These are phyloP conservation scores for Champsocephalus esox DNA, from an alignment of 2,797 vertebrate species.

Conservation along the genomic window DNA sequence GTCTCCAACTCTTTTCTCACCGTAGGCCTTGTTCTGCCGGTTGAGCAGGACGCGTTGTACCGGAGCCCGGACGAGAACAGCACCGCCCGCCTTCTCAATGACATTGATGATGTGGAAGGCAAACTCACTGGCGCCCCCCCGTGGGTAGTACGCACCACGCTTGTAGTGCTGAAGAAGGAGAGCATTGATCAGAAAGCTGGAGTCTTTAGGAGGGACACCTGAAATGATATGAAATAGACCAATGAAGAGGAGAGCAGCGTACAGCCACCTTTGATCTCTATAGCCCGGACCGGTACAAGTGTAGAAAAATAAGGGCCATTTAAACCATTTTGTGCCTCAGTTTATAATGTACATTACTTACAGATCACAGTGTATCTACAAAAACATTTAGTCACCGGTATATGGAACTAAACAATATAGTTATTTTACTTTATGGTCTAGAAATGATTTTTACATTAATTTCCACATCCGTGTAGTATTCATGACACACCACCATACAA, in stretches of 20 bases:
- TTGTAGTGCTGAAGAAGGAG: constrained; percentile 89
- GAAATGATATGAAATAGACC: background rate
- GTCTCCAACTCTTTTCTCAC: constrained; percentile 61
- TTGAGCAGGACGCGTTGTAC: constrained; percentile 83
- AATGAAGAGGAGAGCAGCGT: background rate
- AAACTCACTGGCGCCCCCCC: constrained; percentile 86
- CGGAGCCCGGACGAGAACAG: constrained; percentile 84
- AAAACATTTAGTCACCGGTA: too few relatives aligned
- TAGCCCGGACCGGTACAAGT: too few relatives aligned
- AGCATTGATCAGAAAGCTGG: constrained; percentile 87
- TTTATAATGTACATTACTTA: too few relatives aligned
- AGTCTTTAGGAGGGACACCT: constrained; percentile 88
- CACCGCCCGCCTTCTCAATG: constrained; percentile 82
- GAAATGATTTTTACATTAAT: too few relatives aligned
- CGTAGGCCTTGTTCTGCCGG: constrained; percentile 70
- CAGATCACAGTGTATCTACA: too few relatives aligned
- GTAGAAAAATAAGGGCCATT: too few relatives aligned
- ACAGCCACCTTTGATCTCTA: too few relatives aligned
- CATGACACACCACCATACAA: too few relatives aligned
- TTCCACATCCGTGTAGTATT: too few relatives aligned
- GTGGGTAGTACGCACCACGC: constrained; percentile 87
- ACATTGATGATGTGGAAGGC: constrained; percentile 86
- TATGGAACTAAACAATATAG: too few relatives aligned
- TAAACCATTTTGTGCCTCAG: too few relatives aligned
- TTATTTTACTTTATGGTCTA: too few relatives aligned